These are phyloP conservation scores for Avahi laniger DNA, from an alignment of 2,797 vertebrate species.

Conservation along the genomic window DNA sequence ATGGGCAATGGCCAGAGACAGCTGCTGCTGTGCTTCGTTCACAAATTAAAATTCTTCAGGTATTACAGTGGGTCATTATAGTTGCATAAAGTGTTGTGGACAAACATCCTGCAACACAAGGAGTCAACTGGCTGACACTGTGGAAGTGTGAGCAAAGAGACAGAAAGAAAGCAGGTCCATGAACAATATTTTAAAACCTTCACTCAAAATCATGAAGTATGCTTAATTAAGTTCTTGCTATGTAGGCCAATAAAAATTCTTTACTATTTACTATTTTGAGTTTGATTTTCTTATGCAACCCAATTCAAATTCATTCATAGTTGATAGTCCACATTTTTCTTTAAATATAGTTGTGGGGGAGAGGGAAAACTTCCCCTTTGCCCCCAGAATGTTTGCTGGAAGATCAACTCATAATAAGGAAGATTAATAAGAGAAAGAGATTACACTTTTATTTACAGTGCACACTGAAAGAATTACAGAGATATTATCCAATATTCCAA, in stretches of 20 bases:
- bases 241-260: background rate
- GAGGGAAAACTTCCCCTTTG: background rate
- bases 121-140: background rate
- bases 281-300: background rate
- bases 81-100: background rate
- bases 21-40: background rate
- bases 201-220: background rate
- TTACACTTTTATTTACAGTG: background rate
- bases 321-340: background rate
- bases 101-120: background rate
- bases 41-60: background rate
- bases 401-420: background rate
- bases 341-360: background rate
- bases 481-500: background rate
- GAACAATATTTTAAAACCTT: background rate
- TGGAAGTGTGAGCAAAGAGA: background rate
- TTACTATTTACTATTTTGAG: slow-evolving; percentile 19
- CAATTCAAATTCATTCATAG: background rate
- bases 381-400: background rate
- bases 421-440: background rate
- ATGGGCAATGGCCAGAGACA: background rate
- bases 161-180: background rate
- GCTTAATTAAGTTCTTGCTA: background rate
- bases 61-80: background rate
- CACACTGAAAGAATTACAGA: background rate